Percentiles rank a stretch among this genome's conserved stretches.
Evolutionary conservation across 1,140 invertebrate genomes (phyloP).

Genomic region (Saccostrea echinata): DNA sequence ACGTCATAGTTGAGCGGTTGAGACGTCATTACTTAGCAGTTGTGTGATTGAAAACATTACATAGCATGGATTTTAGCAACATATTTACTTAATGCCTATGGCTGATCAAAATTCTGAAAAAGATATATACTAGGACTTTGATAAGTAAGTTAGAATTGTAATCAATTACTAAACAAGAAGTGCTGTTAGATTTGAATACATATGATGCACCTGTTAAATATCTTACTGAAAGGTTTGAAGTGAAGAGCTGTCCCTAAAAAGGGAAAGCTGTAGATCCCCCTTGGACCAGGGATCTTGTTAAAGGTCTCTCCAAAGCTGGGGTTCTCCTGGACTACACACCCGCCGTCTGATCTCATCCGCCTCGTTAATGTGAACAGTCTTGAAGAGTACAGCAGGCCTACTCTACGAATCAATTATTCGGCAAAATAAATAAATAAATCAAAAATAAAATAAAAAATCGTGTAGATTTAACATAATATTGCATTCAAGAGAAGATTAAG

Average conservation of each 20-base stretch:
- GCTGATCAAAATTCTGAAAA: no score
- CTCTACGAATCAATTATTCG: background rate
- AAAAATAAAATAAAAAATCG: background rate
- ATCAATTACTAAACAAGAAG: no score
- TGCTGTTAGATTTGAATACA: no score
- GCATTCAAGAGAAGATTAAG: no score
- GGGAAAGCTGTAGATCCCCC: constrained; percentile 39
- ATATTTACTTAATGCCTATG: no score
- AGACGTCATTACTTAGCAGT: no score
- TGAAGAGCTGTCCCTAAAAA: constrained; percentile 34
- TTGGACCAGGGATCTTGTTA: constrained; percentile 34
- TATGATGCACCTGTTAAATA: background rate
- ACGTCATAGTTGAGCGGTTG: no score
- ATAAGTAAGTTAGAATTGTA: no score
- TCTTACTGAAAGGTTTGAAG: constrained; percentile 47
- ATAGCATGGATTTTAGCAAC: no score
- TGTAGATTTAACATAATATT: background rate
- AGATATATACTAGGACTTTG: no score
- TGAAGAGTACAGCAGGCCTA: background rate
- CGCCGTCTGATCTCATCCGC: background rate
- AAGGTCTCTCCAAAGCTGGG: background rate
- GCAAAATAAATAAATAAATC: background rate
- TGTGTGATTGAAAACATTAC: no score
- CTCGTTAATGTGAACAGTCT: background rate
- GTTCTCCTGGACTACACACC: background rate